phyloP scores from a whole-genome alignment of 37 sponge, comb jelly and placozoan species.

The Ephydatia muelleri region DNA sequence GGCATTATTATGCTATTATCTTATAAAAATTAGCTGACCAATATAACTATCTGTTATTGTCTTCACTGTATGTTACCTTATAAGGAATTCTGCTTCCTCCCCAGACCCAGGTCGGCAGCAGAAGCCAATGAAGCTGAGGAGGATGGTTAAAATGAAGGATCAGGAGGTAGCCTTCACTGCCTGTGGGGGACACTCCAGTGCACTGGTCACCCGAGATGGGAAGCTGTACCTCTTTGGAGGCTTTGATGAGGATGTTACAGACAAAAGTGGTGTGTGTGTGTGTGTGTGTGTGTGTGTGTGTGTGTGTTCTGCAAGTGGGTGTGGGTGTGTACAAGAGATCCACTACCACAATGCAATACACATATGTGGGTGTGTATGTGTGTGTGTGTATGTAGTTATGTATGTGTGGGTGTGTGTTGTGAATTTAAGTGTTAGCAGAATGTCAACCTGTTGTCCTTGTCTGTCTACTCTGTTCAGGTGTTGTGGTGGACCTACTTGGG shows the following conservation, averaged over 20 bases:
- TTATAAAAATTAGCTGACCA: too few relatives aligned
- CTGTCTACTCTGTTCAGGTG: constrained; percentile 43
- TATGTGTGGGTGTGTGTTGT: not conserved
- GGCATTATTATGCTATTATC: too few relatives aligned
- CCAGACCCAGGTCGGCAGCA: constrained; percentile 36
- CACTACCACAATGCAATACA: not conserved
- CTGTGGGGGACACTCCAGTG: constrained; percentile 50
- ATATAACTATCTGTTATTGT: too few relatives aligned
- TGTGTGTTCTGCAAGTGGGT: too few relatives aligned
- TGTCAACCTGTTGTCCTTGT: not conserved
- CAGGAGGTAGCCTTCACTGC: constrained; percentile 54
- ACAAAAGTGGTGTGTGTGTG: constrained; percentile 7
- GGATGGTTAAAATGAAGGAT: constrained; percentile 64
- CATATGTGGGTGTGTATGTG: not conserved
- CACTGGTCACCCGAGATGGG: constrained; percentile 77
- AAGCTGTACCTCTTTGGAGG: constrained; percentile 89
- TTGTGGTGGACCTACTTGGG: constrained; percentile 75
- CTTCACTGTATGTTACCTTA: too few relatives aligned
- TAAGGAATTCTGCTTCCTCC: not conserved
- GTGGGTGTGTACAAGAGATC: too few relatives aligned
- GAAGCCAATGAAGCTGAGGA: constrained; percentile 50
- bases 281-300: not conserved
- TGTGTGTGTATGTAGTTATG: not conserved
- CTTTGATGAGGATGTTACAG: constrained; percentile 58
- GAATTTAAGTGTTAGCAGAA: not conserved